Evolutionary conservation across 2,113 vertebrate genomes (phyloP).

Genomic region (Steatornis caripensis): DNA sequence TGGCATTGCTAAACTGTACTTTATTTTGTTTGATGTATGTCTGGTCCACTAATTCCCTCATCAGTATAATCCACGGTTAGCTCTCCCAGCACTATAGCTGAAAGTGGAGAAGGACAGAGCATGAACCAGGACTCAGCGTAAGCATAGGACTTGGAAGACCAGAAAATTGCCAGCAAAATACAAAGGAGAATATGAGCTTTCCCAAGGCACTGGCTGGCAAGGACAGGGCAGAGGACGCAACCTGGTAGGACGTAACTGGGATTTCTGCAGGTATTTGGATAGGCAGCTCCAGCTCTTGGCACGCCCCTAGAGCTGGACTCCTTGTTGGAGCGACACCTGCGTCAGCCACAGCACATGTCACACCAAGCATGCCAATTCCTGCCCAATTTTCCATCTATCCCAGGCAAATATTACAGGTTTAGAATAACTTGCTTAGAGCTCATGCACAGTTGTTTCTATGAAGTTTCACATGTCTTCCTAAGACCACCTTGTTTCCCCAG

Average conservation of each 20-base stretch:
- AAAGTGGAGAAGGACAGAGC: background rate
- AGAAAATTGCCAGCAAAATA: background rate
- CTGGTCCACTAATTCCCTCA: background rate
- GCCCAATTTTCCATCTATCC: background rate
- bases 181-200: background rate
- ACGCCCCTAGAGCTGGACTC: accelerated
- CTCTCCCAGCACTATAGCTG: background rate
- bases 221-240: background rate
- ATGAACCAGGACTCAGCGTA: background rate
- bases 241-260: too few relatives aligned
- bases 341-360: background rate
- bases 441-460: accelerated
- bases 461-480: background rate
- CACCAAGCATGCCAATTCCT: background rate
- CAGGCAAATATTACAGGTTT: background rate
- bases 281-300: background rate
- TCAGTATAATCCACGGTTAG: background rate
- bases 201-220: background rate
- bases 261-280: background rate
- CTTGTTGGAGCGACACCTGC: background rate
- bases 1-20: background rate
- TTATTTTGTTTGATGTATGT: background rate
- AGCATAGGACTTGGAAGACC: background rate
- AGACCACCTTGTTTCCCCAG: too few relatives aligned
- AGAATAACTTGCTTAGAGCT: background rate